phyloP scores from a whole-genome alignment of 1,140 invertebrate species.

The Odontomachus brunneus region DNA sequence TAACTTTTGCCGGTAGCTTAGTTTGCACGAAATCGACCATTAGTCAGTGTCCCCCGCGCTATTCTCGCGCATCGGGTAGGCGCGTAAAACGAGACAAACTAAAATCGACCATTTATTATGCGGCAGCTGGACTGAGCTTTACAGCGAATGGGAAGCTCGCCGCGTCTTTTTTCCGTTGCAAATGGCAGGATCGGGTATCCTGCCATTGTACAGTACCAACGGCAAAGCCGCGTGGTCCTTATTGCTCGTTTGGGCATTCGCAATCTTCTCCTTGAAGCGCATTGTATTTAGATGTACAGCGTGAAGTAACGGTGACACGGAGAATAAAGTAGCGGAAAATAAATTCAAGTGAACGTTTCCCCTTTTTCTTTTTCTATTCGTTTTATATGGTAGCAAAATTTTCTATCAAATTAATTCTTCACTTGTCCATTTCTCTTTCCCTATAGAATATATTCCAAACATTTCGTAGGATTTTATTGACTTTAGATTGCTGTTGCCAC shows the following conservation, averaged over 20 bases:
- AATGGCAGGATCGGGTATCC: constrained; percentile 43
- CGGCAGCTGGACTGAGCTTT: constrained; percentile 59
- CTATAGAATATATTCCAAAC: neutral
- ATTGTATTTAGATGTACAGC: neutral
- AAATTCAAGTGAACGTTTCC: neutral
- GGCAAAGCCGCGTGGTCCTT: constrained; percentile 18
- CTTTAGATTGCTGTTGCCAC: neutral
- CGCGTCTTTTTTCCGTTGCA: constrained; percentile 44
- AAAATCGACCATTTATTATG: constrained; percentile 65
- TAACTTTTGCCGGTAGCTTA: constrained; percentile 56
- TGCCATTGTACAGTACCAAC: constrained; percentile 11
- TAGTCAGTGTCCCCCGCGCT: constrained; percentile 57
- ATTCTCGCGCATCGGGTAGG: constrained; percentile 53
- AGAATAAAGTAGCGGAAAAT: neutral
- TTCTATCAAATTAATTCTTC: neutral
- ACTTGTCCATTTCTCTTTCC: neutral
- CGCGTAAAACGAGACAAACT: constrained; percentile 65
- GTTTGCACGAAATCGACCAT: constrained; percentile 57
- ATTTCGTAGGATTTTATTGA: neutral
- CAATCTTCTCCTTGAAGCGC: neutral
- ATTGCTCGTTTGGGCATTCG: constrained; percentile 22
- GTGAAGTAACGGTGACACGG: neutral
- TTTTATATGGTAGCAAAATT: neutral
- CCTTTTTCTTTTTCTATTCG: neutral
- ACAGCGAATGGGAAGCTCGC: constrained; percentile 37